phyloP scores from a whole-genome alignment of 2,888 invertebrate species.

The Caradrina clavipalpis region DNA sequence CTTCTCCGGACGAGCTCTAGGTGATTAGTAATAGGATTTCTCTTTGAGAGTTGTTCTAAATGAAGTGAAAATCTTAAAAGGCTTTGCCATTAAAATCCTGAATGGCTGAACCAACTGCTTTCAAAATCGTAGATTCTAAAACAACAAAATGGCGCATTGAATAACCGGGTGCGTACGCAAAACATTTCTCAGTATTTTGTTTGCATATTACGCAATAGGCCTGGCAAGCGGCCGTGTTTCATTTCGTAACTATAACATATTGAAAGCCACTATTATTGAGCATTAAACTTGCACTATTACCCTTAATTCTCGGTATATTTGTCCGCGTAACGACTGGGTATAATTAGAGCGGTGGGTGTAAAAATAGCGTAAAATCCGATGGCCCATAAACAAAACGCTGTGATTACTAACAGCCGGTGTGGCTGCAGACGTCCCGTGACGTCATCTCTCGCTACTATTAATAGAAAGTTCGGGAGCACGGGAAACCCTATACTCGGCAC shows the following conservation, averaged over 20 bases:
- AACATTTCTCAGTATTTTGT: constrained; percentile 50
- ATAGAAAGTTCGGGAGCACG: constrained; percentile 61
- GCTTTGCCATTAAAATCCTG: neutral
- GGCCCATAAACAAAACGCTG: constrained; percentile 83
- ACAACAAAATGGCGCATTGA: constrained; percentile 24
- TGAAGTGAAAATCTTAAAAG: neutral
- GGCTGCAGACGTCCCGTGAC: constrained; percentile 80
- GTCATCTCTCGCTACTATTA: constrained; percentile 77
- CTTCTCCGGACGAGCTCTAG: no score
- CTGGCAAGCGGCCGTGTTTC: constrained; percentile 46
- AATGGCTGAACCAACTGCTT: neutral
- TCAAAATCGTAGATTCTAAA: constrained; percentile 15
- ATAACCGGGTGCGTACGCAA: constrained; percentile 33
- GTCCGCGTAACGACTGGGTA: constrained; percentile 56
- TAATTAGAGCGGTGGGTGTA: constrained; percentile 62
- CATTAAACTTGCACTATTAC: constrained; percentile 52
- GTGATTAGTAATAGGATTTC: neutral
- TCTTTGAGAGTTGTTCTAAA: neutral
- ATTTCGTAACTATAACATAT: constrained; percentile 47
- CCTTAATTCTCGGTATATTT: constrained; percentile 38
- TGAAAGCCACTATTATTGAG: constrained; percentile 24
- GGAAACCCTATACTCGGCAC: constrained; percentile 85
- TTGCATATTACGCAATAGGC: constrained; percentile 52
- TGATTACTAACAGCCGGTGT: constrained; percentile 81
- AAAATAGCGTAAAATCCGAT: constrained; percentile 77